These are phyloP conservation scores for Lucifuga dentata DNA, from an alignment of 2,113 vertebrate genomes.

Conservation along the genomic window DNA sequence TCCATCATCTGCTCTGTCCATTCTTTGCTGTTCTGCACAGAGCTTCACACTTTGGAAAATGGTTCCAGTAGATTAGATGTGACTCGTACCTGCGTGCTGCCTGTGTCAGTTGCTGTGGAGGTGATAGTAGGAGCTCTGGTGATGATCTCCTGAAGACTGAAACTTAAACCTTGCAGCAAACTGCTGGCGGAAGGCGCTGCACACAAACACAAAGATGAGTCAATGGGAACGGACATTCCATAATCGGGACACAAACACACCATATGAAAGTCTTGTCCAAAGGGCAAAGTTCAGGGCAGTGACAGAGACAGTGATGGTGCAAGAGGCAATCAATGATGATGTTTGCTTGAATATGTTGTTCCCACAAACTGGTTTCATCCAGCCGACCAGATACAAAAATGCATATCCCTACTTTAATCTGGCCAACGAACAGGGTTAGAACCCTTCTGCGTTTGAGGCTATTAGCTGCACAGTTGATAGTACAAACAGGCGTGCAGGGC, in stretches of 20 bases:
- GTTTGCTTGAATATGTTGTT: conserved; percentile 50
- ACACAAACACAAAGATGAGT: conserved; percentile 40
- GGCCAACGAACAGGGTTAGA: conserved; percentile 14
- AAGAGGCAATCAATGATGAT: conserved; percentile 70
- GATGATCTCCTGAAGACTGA: conserved; percentile 96
- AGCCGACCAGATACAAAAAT: conserved; percentile 8
- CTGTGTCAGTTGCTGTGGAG: conserved; percentile 78
- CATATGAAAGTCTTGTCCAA: conserved; percentile 34
- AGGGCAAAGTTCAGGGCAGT: conserved; percentile 48
- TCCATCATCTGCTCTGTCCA: too few relatives aligned
- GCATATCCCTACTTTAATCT: conserved; percentile 2
- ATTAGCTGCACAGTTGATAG: conserved; percentile 56
- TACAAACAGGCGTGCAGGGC: conserved; percentile 67
- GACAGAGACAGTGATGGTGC: conserved; percentile 58
- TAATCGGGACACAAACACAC: conserved; percentile 13
- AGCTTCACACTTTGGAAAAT: too few relatives aligned
- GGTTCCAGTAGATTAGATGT: too few relatives aligned
- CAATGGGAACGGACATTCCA: background rate
- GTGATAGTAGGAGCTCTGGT: conserved; percentile 88
- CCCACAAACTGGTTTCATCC: conserved; percentile 45
- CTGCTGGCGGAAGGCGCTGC: conserved; percentile 95
- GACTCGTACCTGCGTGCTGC: conserved; percentile 76
- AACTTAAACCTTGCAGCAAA: conserved; percentile 96
- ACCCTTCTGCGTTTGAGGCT: conserved; percentile 42
- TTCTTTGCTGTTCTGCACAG: too few relatives aligned